Percentiles rank a stretch among this genome's conserved stretches.
Evolutionary conservation across 2,888 invertebrate genomes (phyloP).

Genomic region (Caenorhabditis zanzibari): DNA sequence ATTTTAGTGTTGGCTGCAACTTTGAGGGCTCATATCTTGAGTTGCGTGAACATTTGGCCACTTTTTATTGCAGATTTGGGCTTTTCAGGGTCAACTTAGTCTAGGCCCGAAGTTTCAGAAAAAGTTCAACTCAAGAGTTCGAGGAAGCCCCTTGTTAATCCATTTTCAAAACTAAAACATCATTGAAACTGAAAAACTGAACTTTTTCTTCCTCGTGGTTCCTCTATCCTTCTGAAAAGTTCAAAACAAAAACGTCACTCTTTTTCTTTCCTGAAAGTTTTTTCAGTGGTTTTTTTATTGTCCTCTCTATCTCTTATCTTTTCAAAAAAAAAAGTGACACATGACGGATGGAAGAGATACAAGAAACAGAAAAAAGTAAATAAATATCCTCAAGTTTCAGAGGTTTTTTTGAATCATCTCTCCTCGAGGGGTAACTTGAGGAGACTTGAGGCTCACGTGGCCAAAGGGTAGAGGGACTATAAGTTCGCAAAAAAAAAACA

Average conservation of each 20-base stretch:
- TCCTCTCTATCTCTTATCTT: background rate
- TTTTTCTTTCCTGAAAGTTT: background rate
- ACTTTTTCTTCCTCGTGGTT: background rate
- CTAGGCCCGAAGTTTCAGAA: too few relatives aligned
- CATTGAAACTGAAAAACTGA: background rate
- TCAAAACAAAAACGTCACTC: conserved; percentile 5
- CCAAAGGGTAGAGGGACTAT: background rate
- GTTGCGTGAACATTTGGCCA: too few relatives aligned
- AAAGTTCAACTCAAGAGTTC: too few relatives aligned
- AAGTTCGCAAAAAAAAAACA: background rate
- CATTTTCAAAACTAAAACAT: background rate
- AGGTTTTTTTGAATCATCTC: too few relatives aligned
- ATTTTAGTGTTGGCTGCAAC: too few relatives aligned
- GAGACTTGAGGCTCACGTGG: background rate
- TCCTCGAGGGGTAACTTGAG: background rate
- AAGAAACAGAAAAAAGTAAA: background rate
- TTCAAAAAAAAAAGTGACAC: conserved; percentile 2
- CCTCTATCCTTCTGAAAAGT: background rate
- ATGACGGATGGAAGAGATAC: conserved; percentile 19
- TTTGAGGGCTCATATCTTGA: too few relatives aligned
- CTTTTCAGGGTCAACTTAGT: too few relatives aligned
- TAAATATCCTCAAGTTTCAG: conserved; percentile 18
- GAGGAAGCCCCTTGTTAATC: too few relatives aligned
- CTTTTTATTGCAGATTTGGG: too few relatives aligned
- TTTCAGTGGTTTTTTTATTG: background rate